A percentile compares a stretch with the other conserved stretches of the same genome.
These are phyloP conservation scores for Phania funesta DNA, from an alignment of 2,888 invertebrate species.

Conservation along the genomic window DNA sequence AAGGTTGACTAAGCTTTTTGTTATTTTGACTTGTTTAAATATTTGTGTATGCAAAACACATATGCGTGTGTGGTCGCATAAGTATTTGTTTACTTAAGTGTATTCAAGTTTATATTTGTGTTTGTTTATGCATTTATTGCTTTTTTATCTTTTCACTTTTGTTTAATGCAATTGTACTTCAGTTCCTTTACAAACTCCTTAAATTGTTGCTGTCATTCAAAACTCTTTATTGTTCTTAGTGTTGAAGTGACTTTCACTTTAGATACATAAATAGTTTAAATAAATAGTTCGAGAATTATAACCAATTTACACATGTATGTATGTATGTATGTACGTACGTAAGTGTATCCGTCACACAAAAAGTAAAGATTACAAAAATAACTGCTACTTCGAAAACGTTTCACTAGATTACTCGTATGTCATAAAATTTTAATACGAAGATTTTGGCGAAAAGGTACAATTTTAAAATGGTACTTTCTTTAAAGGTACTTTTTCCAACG, in stretches of 20 bases:
- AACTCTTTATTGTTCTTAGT: conserved; percentile 18
- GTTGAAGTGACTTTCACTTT: conserved; percentile 26
- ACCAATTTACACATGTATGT: not conserved
- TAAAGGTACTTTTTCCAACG: no score
- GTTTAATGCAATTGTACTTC: conserved; percentile 41
- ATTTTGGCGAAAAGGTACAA: not conserved
- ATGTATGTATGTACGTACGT: no score
- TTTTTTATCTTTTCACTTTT: conserved; percentile 14
- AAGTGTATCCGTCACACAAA: no score
- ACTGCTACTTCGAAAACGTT: no score
- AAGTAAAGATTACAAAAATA: no score
- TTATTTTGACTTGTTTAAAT: conserved; percentile 47
- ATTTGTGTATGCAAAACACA: conserved; percentile 61
- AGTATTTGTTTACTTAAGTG: conserved; percentile 2
- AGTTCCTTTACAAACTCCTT: conserved; percentile 13
- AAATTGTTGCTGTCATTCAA: not conserved
- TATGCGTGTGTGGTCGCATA: not conserved
- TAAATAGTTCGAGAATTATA: conserved; percentile 16
- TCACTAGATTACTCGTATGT: no score
- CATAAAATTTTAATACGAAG: not conserved
- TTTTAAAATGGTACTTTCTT: not conserved
- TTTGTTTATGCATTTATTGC: conserved; percentile 21
- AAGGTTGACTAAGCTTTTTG: conserved; percentile 40
- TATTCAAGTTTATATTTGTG: not conserved
- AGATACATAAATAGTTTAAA: conserved; percentile 22